phyloP scores from a whole-genome alignment of 2,113 vertebrate genomes.

The Amia ocellicauda region DNA sequence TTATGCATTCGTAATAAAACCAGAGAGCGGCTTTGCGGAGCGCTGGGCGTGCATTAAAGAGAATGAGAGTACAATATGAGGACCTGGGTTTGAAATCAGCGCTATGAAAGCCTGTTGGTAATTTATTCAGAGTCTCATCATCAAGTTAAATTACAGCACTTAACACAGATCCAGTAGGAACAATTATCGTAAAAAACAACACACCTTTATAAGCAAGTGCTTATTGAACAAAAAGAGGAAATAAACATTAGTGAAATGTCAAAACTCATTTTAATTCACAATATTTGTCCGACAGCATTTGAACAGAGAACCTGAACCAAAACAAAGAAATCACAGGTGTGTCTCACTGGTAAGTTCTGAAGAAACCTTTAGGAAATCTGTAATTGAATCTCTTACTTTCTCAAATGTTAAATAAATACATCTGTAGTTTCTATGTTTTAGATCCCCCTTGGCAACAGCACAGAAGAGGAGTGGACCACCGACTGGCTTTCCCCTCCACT shows the following conservation, averaged over 20 bases:
- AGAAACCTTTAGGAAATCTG: no score
- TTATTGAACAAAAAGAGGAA: background rate
- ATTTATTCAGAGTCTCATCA: conserved; percentile 19
- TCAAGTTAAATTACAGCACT: conserved; percentile 25
- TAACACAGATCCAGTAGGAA: background rate
- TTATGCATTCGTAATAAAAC: conserved; percentile 5
- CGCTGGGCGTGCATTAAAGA: background rate
- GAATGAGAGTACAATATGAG: background rate
- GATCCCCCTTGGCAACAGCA: no score
- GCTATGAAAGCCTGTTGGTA: background rate
- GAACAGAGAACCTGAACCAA: no score
- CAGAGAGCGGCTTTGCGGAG: background rate
- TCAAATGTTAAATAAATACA: no score
- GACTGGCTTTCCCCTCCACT: no score
- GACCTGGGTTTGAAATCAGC: background rate
- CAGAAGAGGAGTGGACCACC: no score
- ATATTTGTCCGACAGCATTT: no score
- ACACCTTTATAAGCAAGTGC: no score
- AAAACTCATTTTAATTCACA: conserved; percentile 13
- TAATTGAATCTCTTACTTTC: no score
- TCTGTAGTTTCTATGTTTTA: no score
- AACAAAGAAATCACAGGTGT: no score
- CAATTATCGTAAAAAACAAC: conserved; percentile 5
- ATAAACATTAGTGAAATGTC: background rate
- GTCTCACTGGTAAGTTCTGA: no score